phyloP scores from a whole-genome alignment of 2,888 invertebrate genomes.

The Pediacus dermestoides region DNA sequence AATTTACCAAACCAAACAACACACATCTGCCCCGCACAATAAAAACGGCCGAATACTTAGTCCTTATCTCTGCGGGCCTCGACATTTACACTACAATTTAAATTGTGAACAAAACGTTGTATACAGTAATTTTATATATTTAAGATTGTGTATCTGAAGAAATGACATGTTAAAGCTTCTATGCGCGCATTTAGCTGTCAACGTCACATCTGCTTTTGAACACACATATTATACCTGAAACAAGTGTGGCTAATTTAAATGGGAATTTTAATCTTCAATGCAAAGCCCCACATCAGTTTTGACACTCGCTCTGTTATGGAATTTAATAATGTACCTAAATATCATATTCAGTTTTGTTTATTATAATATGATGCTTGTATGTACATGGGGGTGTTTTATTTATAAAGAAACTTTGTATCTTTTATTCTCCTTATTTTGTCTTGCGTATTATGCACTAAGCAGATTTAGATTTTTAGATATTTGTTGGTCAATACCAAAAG shows the following conservation, averaged over 20 bases:
- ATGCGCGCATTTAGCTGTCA: conserved; percentile 39
- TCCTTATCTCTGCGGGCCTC: conserved; percentile 27
- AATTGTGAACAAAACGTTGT: conserved; percentile 36
- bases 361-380: too few relatives aligned
- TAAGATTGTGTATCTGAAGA: conserved; percentile 38
- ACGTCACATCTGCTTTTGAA: conserved; percentile 33
- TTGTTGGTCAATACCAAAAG: too few relatives aligned
- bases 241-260: conserved; percentile 47
- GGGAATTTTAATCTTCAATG: conserved; percentile 29
- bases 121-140: conserved; percentile 45
- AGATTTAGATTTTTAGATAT: too few relatives aligned
- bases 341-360: too few relatives aligned
- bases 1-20: conserved; percentile 7
- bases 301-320: conserved; percentile 33
- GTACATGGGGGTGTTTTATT: too few relatives aligned
- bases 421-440: too few relatives aligned
- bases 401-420: too few relatives aligned
- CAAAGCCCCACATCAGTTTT: conserved; percentile 37
- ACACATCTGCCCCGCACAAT: conserved; percentile 28
- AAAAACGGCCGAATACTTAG: conserved; percentile 22
- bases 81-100: conserved; percentile 46
- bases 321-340: conserved; percentile 34
- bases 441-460: too few relatives aligned
- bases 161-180: conserved; percentile 35
- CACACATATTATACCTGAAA: conserved; percentile 39